phyloP scores from a whole-genome alignment of 2,797 vertebrate genomes.

The Monodelphis domestica region DNA sequence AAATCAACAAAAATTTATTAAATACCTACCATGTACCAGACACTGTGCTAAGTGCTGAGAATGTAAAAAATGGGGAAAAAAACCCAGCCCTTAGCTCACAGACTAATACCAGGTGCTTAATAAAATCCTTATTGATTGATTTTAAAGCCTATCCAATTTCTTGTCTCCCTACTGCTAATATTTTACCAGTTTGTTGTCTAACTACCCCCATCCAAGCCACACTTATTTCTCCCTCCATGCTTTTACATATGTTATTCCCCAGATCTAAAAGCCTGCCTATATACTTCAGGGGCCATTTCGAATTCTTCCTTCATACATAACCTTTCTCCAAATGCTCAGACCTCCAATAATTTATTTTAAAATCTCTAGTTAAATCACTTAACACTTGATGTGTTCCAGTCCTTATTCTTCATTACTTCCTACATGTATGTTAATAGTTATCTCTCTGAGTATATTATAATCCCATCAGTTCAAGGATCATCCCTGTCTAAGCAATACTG shows the following conservation, averaged over 20 bases:
- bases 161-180: neutral
- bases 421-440: neutral
- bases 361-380: neutral
- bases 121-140: neutral
- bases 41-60: neutral
- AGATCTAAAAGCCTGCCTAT: neutral
- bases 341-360: neutral
- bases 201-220: too few species aligned
- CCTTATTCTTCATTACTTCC: constrained; percentile 7
- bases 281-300: neutral
- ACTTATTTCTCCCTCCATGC: neutral
- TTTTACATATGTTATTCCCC: neutral
- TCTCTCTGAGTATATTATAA: neutral
- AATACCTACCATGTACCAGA: neutral
- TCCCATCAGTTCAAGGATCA: constrained; percentile 27
- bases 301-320: neutral
- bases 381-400: neutral
- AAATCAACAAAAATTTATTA: neutral
- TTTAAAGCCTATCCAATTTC: neutral
- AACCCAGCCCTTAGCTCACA: neutral
- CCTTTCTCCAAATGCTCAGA: neutral
- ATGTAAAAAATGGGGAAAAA: neutral
- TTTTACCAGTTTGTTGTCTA: neutral
- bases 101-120: neutral
- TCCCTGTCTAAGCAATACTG: neutral